Conservation (phyloP, 2,888 invertebrate species). For the Heliothis peltigera region DNA sequence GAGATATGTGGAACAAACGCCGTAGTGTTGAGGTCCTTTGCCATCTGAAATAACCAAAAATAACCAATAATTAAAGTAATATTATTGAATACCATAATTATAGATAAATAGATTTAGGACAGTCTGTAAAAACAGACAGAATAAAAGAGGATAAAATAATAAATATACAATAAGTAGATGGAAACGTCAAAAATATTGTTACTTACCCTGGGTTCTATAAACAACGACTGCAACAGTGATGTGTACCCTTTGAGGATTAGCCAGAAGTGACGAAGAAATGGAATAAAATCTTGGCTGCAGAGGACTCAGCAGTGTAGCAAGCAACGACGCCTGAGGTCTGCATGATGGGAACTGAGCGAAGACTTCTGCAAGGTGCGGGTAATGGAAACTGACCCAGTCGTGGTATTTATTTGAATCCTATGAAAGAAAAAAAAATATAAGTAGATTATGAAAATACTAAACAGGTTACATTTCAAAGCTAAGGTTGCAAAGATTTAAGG, state of each 20-base stretch:
- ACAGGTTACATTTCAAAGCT: too few species aligned
- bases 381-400: slow-evolving; percentile 96
- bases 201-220: slow-evolving; percentile 94
- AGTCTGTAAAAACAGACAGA: neutral
- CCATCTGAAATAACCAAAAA: slow-evolving; percentile 92
- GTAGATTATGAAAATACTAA: too few species aligned
- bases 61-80: neutral
- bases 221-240: slow-evolving; percentile 97
- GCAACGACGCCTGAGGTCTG: slow-evolving; percentile 93
- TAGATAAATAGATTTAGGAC: neutral
- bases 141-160: too few species aligned
- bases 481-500: too few species aligned
- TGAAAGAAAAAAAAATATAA: slow-evolving; percentile 30
- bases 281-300: slow-evolving; percentile 98
- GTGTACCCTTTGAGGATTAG: slow-evolving; percentile 94
- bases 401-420: slow-evolving; percentile 97
- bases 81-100: neutral
- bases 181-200: neutral
- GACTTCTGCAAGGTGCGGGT: slow-evolving; percentile 96
- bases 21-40: slow-evolving; percentile 94
- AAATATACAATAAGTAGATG: too few species aligned
- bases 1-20: slow-evolving; percentile 97
- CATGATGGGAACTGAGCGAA: slow-evolving; percentile 96
- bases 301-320: slow-evolving; percentile 94
- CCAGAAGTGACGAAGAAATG: slow-evolving; percentile 96